Base-by-base conservation (phyloP, 2,797 vertebrate genomes). In the Alauda arvensis region DNA sequence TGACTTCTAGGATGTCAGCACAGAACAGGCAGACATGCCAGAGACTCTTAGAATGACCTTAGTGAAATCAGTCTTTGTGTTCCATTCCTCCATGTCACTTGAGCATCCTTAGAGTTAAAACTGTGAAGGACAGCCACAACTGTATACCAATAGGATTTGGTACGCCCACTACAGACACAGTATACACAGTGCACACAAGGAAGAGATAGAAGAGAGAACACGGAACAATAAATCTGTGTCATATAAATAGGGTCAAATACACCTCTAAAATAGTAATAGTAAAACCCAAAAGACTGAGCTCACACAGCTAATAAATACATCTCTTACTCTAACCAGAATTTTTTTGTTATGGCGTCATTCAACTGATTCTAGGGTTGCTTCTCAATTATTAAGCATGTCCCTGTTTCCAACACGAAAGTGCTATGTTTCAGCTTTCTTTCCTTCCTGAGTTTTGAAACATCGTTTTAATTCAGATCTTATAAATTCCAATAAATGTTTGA, bases 21-120 rank as follows among this genome's bases (percentile, higher is more conserved):
- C 11, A 43, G 52, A 80, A 70, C 0, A 0, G 0, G 37, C 1
- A 12, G 21, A 48, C 1, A 0, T 52, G 24, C 14, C n/a, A 49
- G 20, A 75, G 40, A 31, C 52, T 52, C 21, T 48, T 6, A 62
- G 14, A 25, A 61, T 7, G 61, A 74, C 25, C 6, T 33, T 3
- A 56, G 33, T 33, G n/a, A 68, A 55, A 57, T 18, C 0, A 5
- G 16, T 23, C 62, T 61, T 40, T 45, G 24, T n/a, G n/a, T 45
- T 56, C 42, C 23, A 26, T 52, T 75, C 16, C 28, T 42, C 23
- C n/a, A 14, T 1, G 10, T 65, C 34, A 87, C 31, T 6, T n/a
- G 29, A 68, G 40, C 43, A 59, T 12, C 40, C 12, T 57, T n/a
- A n/a, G 19, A 80, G 29, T 43, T 40, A 63, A 59, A 87, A 69